Evolutionary conservation across 2,888 invertebrate genomes (phyloP).

Genomic region (Tenthredo mesomela): DNA sequence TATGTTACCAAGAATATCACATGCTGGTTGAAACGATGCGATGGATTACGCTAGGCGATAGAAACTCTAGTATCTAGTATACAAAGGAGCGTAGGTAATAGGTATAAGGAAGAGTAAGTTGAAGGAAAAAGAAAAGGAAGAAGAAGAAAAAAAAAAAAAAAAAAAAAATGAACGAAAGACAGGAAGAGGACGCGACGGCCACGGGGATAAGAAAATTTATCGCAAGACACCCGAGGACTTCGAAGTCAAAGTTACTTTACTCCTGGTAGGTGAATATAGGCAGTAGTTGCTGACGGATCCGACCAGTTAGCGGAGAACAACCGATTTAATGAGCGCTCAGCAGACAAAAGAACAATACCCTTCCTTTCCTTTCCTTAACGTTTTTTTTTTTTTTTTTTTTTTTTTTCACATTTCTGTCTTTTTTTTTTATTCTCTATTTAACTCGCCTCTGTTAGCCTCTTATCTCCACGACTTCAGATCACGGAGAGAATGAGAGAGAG

Average conservation of each 20-base stretch:
- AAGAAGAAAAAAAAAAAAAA: constrained; percentile 35
- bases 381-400: background rate
- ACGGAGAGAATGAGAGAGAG: background rate
- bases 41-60: constrained; percentile 4
- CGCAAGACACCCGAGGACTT: constrained; percentile 37
- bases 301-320: constrained; percentile 54
- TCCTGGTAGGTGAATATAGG: constrained; percentile 30
- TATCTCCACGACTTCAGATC: constrained; percentile 37
- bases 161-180: constrained; percentile 29
- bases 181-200: constrained; percentile 35
- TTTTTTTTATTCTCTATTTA: constrained; percentile 16
- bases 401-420: background rate
- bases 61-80: constrained; percentile 28
- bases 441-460: constrained; percentile 33
- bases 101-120: constrained; percentile 22
- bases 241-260: constrained; percentile 50
- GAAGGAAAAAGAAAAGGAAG: background rate
- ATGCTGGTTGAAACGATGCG: background rate
- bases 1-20: background rate
- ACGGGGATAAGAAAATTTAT: constrained; percentile 49
- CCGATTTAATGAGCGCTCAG: constrained; percentile 55
- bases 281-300: constrained; percentile 48
- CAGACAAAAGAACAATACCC: constrained; percentile 52
- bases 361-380: background rate
- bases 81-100: constrained; percentile 18